phyloP scores from a whole-genome alignment of 2,113 vertebrate genomes.

The Hypocryptadius cinnamomeus region DNA sequence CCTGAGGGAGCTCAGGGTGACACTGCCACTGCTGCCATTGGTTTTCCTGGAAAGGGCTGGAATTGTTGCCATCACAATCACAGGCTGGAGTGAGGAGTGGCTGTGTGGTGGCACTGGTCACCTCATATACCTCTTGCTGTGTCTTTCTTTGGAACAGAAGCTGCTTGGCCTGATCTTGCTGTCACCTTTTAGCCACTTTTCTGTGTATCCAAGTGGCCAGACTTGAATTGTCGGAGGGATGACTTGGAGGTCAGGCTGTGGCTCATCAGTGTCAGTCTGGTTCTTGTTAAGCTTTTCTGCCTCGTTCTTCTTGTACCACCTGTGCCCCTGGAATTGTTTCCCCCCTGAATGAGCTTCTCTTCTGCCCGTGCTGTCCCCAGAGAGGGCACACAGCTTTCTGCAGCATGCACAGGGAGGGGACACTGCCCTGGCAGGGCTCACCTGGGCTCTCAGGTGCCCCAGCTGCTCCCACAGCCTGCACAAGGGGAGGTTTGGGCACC shows the following conservation, averaged over 20 bases:
- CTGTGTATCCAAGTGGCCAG: not conserved
- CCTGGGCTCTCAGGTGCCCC: not conserved
- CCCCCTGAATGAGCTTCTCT: not conserved
- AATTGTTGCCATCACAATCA: not conserved
- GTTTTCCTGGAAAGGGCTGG: not conserved
- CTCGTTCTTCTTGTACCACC: not conserved
- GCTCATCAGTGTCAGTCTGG: not conserved
- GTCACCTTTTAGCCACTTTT: not conserved
- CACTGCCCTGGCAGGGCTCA: not conserved
- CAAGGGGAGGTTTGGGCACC: not conserved
- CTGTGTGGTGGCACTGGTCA: not conserved
- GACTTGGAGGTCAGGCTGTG: not conserved
- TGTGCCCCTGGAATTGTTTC: not conserved
- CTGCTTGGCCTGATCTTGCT: not conserved
- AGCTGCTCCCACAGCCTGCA: not conserved
- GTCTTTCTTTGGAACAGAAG: not conserved
- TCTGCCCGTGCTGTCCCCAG: not conserved
- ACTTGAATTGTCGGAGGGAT: not conserved
- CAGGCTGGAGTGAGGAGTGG: not conserved
- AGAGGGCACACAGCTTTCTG: not conserved
- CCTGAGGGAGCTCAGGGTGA: not conserved
- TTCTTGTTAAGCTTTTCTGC: not conserved
- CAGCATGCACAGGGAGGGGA: not conserved
- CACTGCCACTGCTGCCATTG: fast-evolving
- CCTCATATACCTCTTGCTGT: not conserved